Evolutionary conservation across 2,888 invertebrate species (phyloP), one percentile per base, ranked within the genome.

Genomic region (Drosophila kambysellisi): DNA sequence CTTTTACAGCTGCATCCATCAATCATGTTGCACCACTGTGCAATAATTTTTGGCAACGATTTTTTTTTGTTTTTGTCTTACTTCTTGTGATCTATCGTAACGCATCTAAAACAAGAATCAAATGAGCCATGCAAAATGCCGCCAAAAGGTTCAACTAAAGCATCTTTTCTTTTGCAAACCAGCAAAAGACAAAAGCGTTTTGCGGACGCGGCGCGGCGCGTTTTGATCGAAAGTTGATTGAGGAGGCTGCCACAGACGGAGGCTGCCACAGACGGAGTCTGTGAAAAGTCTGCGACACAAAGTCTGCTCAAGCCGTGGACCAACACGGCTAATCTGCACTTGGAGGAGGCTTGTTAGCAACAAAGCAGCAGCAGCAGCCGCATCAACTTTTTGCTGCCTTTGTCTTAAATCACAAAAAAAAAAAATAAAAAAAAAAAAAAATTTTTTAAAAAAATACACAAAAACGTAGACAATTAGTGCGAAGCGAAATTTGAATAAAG

Each of bases 401-500:
- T 85, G 89, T 85, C 87, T 86, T 87, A 83, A 53, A 25, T 4
- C 54, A 59, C 51, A 48, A 52, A 46, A 33, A 57, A 20, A 53
- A 5, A 7, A 12, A 7, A 15, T 29, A 17, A 29, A 11, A 20
- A 33, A 0, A 48, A 15, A 29, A 50, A 17, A 3, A 5, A 41
- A 20, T n/a, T n/a, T n/a, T n/a, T n/a, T n/a, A 39, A 54, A n/a
- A 37, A 60, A 66, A 60, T 46, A 25, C 46, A 25, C 43, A 54
- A 37, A 39, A 66, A 30, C 33, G 29, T 63, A 70, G 90, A 89
- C 89, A 89, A 89, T 89, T 91, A 91, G 85, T 85, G 84, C 86
- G 89, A 79, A 85, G 80, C 75, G 91, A 90, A 91, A 90, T 91
- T 85, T 88, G 91, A 91, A 91, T 91, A 91, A 89, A 91, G 90